Conservation (phyloP, 2,888 invertebrate species). For the Drosophila nr. medialis region DNA sequence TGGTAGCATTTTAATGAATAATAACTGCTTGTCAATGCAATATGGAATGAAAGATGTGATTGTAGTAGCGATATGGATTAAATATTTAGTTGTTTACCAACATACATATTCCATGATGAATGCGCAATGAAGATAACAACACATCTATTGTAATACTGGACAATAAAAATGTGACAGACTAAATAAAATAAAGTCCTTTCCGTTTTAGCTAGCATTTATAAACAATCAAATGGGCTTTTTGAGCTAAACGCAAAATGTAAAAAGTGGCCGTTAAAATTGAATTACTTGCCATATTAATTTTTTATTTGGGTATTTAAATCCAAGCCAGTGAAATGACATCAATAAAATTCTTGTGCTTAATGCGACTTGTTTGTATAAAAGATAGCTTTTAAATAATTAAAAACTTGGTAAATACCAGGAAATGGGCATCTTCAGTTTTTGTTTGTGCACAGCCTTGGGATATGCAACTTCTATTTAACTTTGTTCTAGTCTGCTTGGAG, state of each 20-base stretch:
- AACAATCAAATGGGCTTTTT: not conserved
- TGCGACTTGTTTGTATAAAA: not conserved
- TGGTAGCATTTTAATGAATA: not conserved
- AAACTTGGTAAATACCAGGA: not conserved
- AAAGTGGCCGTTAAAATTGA: not conserved
- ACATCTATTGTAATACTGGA: not conserved
- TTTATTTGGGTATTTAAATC: not conserved
- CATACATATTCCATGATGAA: not conserved
- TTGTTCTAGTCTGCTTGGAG: not conserved
- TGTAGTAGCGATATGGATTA: conserved; percentile 24
- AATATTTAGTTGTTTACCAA: conserved; percentile 38
- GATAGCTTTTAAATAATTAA: not conserved
- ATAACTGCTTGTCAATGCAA: conserved; percentile 63
- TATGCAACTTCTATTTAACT: not conserved
- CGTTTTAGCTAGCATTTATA: not conserved
- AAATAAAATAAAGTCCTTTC: not conserved
- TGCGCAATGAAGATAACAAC: not conserved
- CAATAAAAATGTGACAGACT: not conserved
- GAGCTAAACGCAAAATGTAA: not conserved
- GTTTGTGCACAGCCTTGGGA: not conserved
- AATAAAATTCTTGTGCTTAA: not conserved
- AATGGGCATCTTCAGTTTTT: not conserved
- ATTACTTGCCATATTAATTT: not conserved
- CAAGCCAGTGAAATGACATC: not conserved
- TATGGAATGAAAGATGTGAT: conserved; percentile 13